These are phyloP conservation scores for Tetraneura akinire DNA, from an alignment of 1,140 invertebrate genomes.

Conservation along the genomic window DNA sequence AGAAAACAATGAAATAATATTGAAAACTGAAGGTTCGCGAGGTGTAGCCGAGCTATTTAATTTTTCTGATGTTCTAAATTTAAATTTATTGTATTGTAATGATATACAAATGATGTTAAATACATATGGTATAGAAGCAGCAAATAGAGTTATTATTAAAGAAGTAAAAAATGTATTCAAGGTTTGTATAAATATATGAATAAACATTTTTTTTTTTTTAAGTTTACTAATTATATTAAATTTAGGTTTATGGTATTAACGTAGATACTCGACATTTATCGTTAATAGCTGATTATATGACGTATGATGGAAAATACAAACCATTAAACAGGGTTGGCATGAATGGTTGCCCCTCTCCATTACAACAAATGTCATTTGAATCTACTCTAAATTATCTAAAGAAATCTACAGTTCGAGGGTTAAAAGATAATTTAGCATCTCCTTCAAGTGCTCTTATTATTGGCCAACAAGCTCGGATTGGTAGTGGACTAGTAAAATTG, in stretches of 20 bases:
- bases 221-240: conserved; percentile 29
- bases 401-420: conserved; percentile 68
- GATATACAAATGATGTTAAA: conserved; percentile 89
- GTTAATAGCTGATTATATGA: conserved; percentile 97
- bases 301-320: conserved; percentile 84
- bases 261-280: conserved; percentile 92
- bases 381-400: conserved; percentile 86
- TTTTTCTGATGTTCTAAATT: conserved; percentile 77
- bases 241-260: conserved; percentile 87
- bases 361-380: conserved; percentile 99
- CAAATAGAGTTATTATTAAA: conserved; percentile 79
- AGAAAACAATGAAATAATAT: conserved; percentile 63
- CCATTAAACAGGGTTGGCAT: conserved; percentile 91
- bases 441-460: conserved; percentile 88
- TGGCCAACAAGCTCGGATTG: conserved; percentile 78
- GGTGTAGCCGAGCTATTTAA: conserved; percentile 84
- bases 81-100: conserved; percentile 88
- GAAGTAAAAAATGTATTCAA: conserved; percentile 61
- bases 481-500: conserved; percentile 69
- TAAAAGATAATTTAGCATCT: conserved; percentile 75
- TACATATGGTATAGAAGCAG: conserved; percentile 96
- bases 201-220: background rate
- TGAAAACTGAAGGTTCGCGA: conserved; percentile 95
- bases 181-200: conserved; percentile 53
- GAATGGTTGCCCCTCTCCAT: conserved; percentile 80